Base-by-base conservation (phyloP, 2,888 invertebrate genomes). In the Tipula vernalis region DNA sequence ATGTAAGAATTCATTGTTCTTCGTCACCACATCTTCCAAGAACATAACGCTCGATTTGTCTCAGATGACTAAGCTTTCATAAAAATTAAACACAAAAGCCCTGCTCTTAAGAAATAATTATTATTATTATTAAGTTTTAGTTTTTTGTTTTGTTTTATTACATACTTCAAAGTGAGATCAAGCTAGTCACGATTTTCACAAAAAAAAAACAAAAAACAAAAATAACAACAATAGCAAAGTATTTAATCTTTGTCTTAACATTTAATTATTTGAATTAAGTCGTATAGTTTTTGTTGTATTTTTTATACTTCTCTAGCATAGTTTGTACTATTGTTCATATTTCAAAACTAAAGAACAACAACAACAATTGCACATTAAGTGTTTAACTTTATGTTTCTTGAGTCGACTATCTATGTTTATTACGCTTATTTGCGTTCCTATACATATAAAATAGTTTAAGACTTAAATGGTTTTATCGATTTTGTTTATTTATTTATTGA, bases 211-310 rank as follows among this genome's bases (percentile, higher is more conserved):
- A 51, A 51, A 15, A 51, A 39, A 39, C 5, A n/a, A n/a, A 28
- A 28, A 57, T 57, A 57, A 15, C 12, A 28, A 71, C 71, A 71
- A 71, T 71, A 71, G 28, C 71, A 71, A 71, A 71, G 18, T 3
- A 71, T 71, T 71, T 71, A 71, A 71, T 71, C 71, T 71, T 71
- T 71, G 71, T 71, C 71, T 71, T 71, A 71, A 28, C 28, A 71
- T 71, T 71, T 71, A 71, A 71, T 71, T 71, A 71, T 71, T 71
- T 71, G 71, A 71, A 71, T 71, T 71, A 71, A 71, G 71, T 71
- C 71, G 71, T 28, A 28, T 18, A 71, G 18, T 28, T 71, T 71
- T 71, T 71, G 71, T 71, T 71, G 10, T 71, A 71, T 28, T 8
- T 28, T 28, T 71, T 8, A 10, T 71, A 71, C 13, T 71, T 28